phyloP scores from a whole-genome alignment of 2,113 vertebrate species.

The Pampusana beccarii region DNA sequence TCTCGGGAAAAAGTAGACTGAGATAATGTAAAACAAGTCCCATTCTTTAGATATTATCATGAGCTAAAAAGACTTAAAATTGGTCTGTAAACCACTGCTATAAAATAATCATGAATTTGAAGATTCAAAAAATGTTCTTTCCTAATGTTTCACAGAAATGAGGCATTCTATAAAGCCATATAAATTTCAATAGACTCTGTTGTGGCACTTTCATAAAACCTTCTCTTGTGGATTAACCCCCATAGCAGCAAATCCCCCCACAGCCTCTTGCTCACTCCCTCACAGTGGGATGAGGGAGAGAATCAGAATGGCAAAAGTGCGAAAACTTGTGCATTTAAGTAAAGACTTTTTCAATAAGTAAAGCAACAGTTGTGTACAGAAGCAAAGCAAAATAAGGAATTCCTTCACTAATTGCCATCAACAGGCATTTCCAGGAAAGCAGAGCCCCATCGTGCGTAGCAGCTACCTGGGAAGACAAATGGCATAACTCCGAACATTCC shows the following conservation, averaged over 20 bases:
- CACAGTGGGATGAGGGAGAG: accelerated
- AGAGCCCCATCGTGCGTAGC: background rate
- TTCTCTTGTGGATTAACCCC: background rate
- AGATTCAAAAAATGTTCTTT: background rate
- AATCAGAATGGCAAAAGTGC: background rate
- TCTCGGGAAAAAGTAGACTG: background rate
- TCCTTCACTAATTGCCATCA: background rate
- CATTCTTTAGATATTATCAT: background rate
- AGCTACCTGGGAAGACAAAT: background rate
- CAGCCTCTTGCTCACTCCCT: background rate
- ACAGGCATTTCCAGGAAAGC: too few relatives aligned
- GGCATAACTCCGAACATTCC: background rate
- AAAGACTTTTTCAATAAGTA: background rate
- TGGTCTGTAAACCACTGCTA: background rate
- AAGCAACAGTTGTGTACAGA: background rate
- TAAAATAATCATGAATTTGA: background rate
- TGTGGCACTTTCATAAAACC: background rate
- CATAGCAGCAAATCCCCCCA: background rate
- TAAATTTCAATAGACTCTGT: background rate
- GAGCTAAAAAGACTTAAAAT: background rate
- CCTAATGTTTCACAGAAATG: background rate
- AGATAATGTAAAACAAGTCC: background rate
- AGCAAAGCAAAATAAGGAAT: background rate
- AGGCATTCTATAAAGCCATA: background rate
- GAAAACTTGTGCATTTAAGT: background rate